A percentile compares a stretch with the other conserved stretches of the same genome.
Evolutionary conservation across 2,797 vertebrate genomes (phyloP).

Genomic region (Tympanoctomys barrerae): DNA sequence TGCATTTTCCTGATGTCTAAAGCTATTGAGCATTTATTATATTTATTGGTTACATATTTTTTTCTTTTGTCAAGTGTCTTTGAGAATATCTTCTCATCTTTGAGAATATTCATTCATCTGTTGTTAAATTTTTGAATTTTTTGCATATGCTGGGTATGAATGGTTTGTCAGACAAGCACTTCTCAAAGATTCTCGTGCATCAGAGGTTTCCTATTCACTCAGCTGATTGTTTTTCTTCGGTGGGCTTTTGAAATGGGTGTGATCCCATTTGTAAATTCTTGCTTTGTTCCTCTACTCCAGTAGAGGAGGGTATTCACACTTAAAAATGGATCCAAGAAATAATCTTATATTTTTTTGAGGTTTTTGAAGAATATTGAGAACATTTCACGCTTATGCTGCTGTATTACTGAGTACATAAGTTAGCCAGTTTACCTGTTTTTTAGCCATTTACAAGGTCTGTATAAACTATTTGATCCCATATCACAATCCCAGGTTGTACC

Average conservation of each 20-base stretch:
- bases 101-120: not conserved
- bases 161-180: not conserved
- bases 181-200: not conserved
- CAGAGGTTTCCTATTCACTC: not conserved
- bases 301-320: not conserved
- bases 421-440: not conserved
- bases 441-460: not conserved
- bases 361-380: conserved; percentile 9
- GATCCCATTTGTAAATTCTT: not conserved
- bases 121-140: not conserved
- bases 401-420: not conserved
- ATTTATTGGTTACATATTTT: not conserved
- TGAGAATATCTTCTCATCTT: not conserved
- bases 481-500: not conserved
- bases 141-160: not conserved
- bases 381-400: not conserved
- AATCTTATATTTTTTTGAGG: not conserved
- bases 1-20: not conserved
- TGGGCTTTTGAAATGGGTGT: not conserved
- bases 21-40: not conserved
- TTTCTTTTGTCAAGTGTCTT: not conserved
- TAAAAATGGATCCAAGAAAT: not conserved
- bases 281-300: not conserved
- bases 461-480: not conserved
- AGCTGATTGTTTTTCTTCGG: not conserved